phyloP scores from a whole-genome alignment of 2,113 vertebrate genomes.

The Columba janthina region DNA sequence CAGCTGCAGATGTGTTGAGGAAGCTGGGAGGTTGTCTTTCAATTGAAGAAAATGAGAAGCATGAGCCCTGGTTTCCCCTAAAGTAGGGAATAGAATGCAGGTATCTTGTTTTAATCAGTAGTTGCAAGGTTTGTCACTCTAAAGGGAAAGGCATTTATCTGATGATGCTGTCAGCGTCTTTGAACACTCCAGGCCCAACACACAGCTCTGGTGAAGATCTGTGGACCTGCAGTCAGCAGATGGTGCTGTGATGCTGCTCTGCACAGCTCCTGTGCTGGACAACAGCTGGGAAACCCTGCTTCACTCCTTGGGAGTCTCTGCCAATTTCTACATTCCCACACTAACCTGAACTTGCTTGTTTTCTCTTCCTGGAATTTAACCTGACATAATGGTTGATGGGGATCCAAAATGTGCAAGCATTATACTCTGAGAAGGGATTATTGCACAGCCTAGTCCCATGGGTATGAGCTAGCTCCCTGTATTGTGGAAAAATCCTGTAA shows the following conservation, averaged over 20 bases:
- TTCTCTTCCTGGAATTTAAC: not conserved
- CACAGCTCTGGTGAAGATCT: not conserved
- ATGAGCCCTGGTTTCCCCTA: not conserved
- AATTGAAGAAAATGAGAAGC: not conserved
- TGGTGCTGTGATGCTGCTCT: slow-evolving; percentile 24
- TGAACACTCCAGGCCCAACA: rapidly evolving
- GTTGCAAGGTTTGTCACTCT: not conserved
- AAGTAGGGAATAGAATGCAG: not conserved
- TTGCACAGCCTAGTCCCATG: not conserved
- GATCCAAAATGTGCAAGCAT: not conserved
- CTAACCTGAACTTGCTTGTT: not conserved
- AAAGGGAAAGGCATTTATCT: not conserved
- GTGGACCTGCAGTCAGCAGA: slow-evolving; percentile 13
- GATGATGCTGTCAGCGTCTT: not conserved
- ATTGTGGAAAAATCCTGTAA: not conserved
- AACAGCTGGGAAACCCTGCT: not conserved
- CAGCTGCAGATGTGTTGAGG: not conserved
- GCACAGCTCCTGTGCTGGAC: not conserved
- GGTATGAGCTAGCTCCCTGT: not conserved
- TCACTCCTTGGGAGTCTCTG: not conserved
- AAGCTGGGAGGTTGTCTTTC: not conserved
- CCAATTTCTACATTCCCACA: not conserved
- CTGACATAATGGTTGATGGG: not conserved
- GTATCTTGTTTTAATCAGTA: not conserved
- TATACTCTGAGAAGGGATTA: not conserved